phyloP scores from a whole-genome alignment of 1,140 invertebrate genomes.

The Megalonaias nervosa region DNA sequence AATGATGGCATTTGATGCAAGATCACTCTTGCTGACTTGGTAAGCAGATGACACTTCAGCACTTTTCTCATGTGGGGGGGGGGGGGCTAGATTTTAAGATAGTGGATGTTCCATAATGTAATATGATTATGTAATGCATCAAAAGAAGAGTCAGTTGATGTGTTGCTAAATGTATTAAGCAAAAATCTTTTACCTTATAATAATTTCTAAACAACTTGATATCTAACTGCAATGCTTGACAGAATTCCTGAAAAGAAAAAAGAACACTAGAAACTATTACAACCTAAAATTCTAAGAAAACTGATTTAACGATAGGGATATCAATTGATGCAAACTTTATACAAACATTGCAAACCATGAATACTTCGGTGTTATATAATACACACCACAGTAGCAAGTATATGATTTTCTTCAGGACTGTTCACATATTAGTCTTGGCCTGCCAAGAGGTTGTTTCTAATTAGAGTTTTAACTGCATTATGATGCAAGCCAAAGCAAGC shows the following conservation, averaged over 20 bases:
- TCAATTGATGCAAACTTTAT: neutral
- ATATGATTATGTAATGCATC: neutral
- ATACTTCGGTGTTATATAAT: neutral
- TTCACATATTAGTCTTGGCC: no score
- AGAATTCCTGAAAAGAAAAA: slow-evolving; percentile 68
- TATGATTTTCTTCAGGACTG: neutral
- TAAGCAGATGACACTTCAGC: neutral
- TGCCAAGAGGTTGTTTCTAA: no score
- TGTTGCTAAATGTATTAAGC: neutral
- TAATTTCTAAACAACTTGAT: slow-evolving; percentile 73
- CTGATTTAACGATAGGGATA: no score
- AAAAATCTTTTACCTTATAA: slow-evolving; percentile 70
- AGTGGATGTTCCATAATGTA: neutral
- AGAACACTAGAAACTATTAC: slow-evolving; percentile 4
- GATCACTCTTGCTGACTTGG: neutral
- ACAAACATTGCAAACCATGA: neutral
- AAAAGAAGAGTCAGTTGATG: slow-evolving; percentile 1
- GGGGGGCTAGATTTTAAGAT: neutral
- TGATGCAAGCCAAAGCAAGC: no score
- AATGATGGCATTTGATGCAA: no score
- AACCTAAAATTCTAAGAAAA: neutral
- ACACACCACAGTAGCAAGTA: neutral
- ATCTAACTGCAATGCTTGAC: slow-evolving; percentile 71
- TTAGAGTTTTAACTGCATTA: no score
- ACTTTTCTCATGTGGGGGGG: neutral